Evolutionary conservation across 2,113 vertebrate species (phyloP).

Genomic region (Coregonus clupeaformis): DNA sequence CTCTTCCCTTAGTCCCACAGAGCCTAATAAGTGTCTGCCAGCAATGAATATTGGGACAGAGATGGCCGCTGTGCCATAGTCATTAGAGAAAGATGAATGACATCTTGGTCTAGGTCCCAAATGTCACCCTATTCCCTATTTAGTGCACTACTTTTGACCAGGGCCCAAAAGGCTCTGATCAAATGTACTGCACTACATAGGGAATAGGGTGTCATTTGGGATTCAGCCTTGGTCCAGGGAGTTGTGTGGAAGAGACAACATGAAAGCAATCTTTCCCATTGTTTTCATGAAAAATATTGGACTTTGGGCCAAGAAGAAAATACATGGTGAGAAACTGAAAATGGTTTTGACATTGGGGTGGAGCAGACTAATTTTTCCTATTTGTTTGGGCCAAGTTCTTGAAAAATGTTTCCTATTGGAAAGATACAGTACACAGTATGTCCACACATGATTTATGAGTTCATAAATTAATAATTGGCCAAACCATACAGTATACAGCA

Average conservation of each 20-base stretch:
- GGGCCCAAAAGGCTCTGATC: too few species aligned
- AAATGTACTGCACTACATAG: too few species aligned
- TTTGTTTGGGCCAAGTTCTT: background rate
- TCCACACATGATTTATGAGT: background rate
- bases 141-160: too few species aligned
- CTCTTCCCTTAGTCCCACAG: conserved; percentile 20
- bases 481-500: conserved; percentile 20
- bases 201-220: too few species aligned
- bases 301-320: too few species aligned
- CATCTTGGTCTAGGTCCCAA: background rate
- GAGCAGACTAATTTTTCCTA: too few species aligned
- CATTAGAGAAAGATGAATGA: conserved; percentile 50
- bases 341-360: too few species aligned
- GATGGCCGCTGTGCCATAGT: conserved; percentile 25
- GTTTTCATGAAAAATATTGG: background rate
- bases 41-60: conserved; percentile 15
- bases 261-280: background rate
- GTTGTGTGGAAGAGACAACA: too few species aligned
- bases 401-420: background rate
- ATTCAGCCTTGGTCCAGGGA: too few species aligned
- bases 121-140: background rate
- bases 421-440: background rate
- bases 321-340: too few species aligned
- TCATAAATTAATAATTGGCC: conserved; percentile 33
- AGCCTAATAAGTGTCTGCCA: conserved; percentile 51